Evolutionary conservation across 2,113 vertebrate species (phyloP), one percentile per base, ranked within the genome.

Genomic region (Pedetes capensis): DNA sequence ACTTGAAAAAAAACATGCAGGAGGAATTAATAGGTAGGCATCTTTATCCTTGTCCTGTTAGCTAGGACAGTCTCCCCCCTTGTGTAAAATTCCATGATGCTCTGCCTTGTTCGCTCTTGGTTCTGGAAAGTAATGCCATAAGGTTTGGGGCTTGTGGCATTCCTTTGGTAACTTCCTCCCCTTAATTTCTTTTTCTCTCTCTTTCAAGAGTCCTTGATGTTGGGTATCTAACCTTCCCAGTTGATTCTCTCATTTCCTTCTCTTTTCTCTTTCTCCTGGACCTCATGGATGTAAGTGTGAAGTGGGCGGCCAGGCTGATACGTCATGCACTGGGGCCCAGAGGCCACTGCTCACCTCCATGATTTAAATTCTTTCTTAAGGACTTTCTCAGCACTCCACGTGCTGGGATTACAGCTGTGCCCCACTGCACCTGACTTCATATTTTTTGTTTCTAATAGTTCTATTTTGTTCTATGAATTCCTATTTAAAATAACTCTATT

Each of bases 271-370:
- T n/a, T n/a, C n/a, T 99, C 87, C 97, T 98, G 97, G 99, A 99
- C 57, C 98, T 99, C 80, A 99, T 99, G 17, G 99, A 99, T 0
- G 99, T 99, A 97, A 98, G 99, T 97, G 14, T 6, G 6, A 34
- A 23, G 14, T 3, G 51, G 18, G 8, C 3, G 13, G 39, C 59
- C 0, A 1, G 11, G 61, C n/a, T 34, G 49, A 20, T n/a, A 32
- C 5, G 0, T 27, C 51, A 23, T 11, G 23, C 51, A 3, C 29
- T 0, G 8, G 34, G 91, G 8, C 27, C 25, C 1, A 5, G 39
- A 27, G 53, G 44, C 68, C 51, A 10, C 69, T 95, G 80, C 55
- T 37, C 51, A 53, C 59, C 5, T 44, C 42, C 68, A 51, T 55
- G 76, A 27, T 72, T 53, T 76, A 23, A 47, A 84, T 55, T 80